phyloP scores from a whole-genome alignment of 2,113 vertebrate species.

The Nannobrachium achirus region DNA sequence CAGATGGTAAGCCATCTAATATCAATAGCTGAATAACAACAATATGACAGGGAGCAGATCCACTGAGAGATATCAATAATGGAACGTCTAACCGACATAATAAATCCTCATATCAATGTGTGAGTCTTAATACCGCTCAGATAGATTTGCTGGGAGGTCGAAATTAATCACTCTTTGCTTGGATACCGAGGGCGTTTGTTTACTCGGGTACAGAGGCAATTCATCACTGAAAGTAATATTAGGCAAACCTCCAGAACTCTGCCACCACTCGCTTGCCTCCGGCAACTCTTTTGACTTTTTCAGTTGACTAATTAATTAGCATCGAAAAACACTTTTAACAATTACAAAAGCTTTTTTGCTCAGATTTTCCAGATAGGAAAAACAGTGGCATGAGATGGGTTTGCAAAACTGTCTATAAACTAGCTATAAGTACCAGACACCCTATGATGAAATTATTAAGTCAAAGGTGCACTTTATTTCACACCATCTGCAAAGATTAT shows the following conservation, averaged over 20 bases:
- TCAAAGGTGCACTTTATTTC: neutral
- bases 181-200: neutral
- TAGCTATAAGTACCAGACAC: neutral
- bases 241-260: neutral
- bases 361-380: neutral
- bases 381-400: no score
- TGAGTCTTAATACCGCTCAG: neutral
- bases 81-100: neutral
- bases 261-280: neutral
- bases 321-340: neutral
- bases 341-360: neutral
- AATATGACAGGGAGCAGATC: neutral
- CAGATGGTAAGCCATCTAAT: neutral
- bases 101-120: constrained; percentile 3
- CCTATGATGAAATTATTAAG: neutral
- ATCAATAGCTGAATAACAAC: neutral
- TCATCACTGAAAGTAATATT: neutral
- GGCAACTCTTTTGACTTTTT: neutral
- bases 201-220: neutral
- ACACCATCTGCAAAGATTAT: neutral
- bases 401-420: no score
- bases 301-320: neutral
- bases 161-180: neutral
- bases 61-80: neutral
- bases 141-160: neutral